Conservation (phyloP, 2,113 vertebrate species). For the Gymnocephalus cernua region DNA sequence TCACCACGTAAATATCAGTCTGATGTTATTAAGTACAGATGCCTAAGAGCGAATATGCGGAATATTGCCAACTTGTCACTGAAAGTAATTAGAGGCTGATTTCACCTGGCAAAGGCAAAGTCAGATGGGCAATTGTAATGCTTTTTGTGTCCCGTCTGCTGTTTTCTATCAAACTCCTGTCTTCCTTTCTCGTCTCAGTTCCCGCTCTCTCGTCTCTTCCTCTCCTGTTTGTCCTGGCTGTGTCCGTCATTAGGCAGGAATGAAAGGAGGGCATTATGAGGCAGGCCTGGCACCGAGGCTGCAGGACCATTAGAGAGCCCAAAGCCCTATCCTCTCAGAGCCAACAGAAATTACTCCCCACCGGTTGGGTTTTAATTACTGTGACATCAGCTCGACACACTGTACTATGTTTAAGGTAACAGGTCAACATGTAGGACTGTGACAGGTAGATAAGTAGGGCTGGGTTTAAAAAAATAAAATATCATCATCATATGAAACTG, state of each 20-base stretch:
- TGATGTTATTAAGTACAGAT: neutral
- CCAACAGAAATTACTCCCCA: constrained; percentile 64
- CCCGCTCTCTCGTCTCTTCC: constrained; percentile 23
- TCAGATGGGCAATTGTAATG: constrained; percentile 9
- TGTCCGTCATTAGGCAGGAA: constrained; percentile 61
- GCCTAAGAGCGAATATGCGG: neutral
- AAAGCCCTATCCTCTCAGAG: constrained; percentile 44
- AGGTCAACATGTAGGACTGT: constrained; percentile 16
- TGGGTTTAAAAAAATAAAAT: too few species aligned
- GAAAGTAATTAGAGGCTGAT: neutral
- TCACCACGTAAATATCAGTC: too few species aligned
- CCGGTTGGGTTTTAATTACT: constrained; percentile 71
- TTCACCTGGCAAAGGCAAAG: neutral
- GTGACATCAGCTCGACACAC: constrained; percentile 65
- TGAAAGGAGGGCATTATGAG: constrained; percentile 78
- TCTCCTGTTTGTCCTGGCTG: constrained; percentile 51
- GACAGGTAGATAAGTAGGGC: neutral
- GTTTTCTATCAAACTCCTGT: constrained; percentile 40
- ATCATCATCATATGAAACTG: too few species aligned
- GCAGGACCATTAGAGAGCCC: constrained; percentile 59
- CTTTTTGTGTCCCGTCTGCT: constrained; percentile 19
- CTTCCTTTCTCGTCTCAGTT: constrained; percentile 26
- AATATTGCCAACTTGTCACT: neutral
- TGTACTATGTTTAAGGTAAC: constrained; percentile 41
- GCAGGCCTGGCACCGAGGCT: constrained; percentile 59